Conservation (phyloP, 2,888 invertebrate species). For the Venustoraphidia nigricollis region DNA sequence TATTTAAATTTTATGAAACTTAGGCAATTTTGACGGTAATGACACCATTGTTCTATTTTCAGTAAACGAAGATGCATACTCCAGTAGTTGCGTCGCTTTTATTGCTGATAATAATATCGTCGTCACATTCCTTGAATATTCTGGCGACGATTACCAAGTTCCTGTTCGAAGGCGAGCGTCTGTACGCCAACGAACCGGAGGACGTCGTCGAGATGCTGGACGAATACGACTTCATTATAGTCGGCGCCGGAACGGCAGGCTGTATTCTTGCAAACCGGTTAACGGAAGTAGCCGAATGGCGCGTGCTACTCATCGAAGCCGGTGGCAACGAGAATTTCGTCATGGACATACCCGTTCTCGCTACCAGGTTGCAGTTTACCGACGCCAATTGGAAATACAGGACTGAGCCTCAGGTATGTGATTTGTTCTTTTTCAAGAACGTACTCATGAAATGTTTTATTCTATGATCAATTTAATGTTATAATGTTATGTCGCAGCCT, state of each 20-base stretch:
- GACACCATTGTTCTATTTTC: too few relatives aligned
- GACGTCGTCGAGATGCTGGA: slow-evolving; percentile 32
- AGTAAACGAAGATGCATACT: too few relatives aligned
- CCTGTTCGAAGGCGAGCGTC: slow-evolving; percentile 34
- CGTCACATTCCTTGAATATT: slow-evolving; percentile 8
- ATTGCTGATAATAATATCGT: background rate
- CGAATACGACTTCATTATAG: slow-evolving; percentile 61
- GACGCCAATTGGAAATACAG: slow-evolving; percentile 68
- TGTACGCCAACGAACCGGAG: slow-evolving; percentile 35
- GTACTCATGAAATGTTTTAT: too few relatives aligned
- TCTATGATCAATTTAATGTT: too few relatives aligned
- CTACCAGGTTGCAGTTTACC: slow-evolving; percentile 54
- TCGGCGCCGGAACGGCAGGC: slow-evolving; percentile 71
- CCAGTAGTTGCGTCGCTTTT: too few relatives aligned
- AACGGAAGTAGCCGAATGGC: slow-evolving; percentile 51
- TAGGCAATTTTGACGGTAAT: too few relatives aligned
- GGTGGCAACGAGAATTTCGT: slow-evolving; percentile 49
- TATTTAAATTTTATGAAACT: too few relatives aligned
- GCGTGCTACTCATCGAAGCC: slow-evolving; percentile 56
- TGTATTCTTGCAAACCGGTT: slow-evolving; percentile 59
- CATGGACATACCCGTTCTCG: slow-evolving; percentile 63
- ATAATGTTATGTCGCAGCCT: too few relatives aligned
- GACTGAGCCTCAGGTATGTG: slow-evolving; percentile 48
- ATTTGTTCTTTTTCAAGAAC: too few relatives aligned
- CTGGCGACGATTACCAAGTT: slow-evolving; percentile 36